Conservation (phyloP, 1,140 invertebrate genomes). For the Brachionus plicatilis region DNA sequence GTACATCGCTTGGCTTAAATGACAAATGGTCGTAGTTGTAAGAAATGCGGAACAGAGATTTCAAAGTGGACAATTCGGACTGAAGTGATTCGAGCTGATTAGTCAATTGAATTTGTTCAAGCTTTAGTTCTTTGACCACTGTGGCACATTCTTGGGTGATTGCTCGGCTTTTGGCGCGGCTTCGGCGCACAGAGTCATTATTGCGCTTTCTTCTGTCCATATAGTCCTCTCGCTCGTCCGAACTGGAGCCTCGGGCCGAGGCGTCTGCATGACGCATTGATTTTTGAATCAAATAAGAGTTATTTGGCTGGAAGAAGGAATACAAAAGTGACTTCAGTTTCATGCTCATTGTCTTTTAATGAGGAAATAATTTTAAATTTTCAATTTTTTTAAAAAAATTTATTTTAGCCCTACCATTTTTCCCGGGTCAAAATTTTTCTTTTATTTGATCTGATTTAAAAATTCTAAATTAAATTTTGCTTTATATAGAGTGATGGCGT, state of each 20-base stretch:
- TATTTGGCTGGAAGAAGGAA: slow-evolving; percentile 29
- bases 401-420: not conserved
- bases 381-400: not conserved
- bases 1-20: slow-evolving; percentile 13
- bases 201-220: not conserved
- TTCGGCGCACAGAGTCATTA: slow-evolving; percentile 25
- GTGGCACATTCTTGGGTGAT: not conserved
- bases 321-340: slow-evolving; percentile 11
- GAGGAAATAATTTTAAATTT: not conserved
- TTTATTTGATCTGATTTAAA: not conserved
- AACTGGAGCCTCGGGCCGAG: not conserved
- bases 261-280: slow-evolving; percentile 28
- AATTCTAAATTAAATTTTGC: not conserved
- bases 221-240: not conserved
- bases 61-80: slow-evolving; percentile 8
- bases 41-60: not conserved
- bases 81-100: not conserved
- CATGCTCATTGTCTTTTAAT: not conserved
- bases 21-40: not conserved
- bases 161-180: slow-evolving; percentile 13
- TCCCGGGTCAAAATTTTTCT: not conserved
- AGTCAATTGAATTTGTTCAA: slow-evolving; percentile 14
- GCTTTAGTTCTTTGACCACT: not conserved
- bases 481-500: not conserved
- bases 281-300: slow-evolving; percentile 36